phyloP scores from a whole-genome alignment of 2,888 invertebrate genomes.

The Agrypnus murinus region DNA sequence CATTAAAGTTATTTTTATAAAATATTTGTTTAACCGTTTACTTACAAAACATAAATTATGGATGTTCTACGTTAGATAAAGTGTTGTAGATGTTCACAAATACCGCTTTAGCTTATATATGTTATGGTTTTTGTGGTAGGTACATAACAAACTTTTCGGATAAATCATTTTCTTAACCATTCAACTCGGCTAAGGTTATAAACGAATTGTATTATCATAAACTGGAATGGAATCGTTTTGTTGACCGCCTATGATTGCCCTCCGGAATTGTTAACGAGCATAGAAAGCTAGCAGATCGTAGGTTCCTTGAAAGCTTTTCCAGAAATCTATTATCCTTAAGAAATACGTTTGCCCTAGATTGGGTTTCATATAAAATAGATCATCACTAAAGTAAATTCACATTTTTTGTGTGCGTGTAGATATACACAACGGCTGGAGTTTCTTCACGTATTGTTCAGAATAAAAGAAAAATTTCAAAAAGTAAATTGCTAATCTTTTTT shows the following conservation, averaged over 20 bases:
- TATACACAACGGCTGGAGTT: too few species aligned
- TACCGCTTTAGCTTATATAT: not conserved
- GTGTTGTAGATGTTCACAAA: not conserved
- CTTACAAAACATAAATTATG: too few species aligned
- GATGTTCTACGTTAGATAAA: too few species aligned
- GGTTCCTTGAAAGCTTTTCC: not conserved
- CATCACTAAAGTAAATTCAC: too few species aligned
- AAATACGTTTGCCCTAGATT: too few species aligned
- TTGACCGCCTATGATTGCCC: constrained; percentile 12
- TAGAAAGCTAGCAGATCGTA: constrained; percentile 4
- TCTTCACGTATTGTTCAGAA: too few species aligned
- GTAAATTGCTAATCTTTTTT: too few species aligned
- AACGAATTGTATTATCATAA: constrained; percentile 8
- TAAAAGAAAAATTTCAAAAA: too few species aligned
- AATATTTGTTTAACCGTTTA: too few species aligned
- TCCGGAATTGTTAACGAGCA: constrained; percentile 17
- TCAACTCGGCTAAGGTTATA: constrained; percentile 12
- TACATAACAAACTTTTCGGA: not conserved
- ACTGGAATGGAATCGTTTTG: constrained; percentile 20
- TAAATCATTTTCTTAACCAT: constrained; percentile 17
- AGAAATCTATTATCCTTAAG: not conserved
- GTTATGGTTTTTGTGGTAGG: constrained; percentile 10
- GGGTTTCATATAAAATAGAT: too few species aligned
- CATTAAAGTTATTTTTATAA: too few species aligned
- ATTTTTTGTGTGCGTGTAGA: too few species aligned